Evolutionary conservation across 2,888 invertebrate species (phyloP).

Genomic region (Ethmia dodecea): DNA sequence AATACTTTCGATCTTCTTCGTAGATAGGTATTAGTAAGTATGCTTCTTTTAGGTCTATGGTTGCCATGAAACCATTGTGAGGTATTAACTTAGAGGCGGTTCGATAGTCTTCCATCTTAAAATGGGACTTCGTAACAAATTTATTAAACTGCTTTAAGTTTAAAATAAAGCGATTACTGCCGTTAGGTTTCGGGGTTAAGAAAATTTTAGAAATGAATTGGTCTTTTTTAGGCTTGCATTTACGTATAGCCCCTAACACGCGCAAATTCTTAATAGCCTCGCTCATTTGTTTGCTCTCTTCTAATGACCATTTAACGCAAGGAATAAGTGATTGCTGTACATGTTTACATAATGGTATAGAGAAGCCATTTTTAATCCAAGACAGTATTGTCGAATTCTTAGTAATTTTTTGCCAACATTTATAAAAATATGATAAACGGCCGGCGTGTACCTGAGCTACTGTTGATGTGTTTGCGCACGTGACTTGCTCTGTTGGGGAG

Average conservation of each 20-base stretch:
- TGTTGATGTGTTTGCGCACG: conserved; percentile 1
- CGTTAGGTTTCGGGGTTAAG: conserved; percentile 15
- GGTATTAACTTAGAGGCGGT: conserved; percentile 12
- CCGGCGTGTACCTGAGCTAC: conserved; percentile 15
- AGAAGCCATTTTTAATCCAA: conserved; percentile 12
- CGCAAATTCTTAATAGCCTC: conserved; percentile 8
- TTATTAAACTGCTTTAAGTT: conserved; percentile 18
- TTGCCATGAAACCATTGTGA: conserved; percentile 4
- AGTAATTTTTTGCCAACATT: conserved; percentile 6
- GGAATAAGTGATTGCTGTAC: conserved; percentile 2
- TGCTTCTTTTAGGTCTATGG: neutral
- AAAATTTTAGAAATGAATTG: conserved; percentile 16
- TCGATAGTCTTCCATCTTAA: conserved; percentile 20
- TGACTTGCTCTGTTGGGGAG: neutral
- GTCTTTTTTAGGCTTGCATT: conserved; percentile 1
- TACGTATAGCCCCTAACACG: conserved; percentile 6
- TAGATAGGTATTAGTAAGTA: conserved; percentile 3
- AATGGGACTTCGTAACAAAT: conserved; percentile 15
- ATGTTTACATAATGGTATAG: conserved; percentile 7
- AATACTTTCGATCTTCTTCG: neutral
- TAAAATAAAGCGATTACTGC: conserved; percentile 15
- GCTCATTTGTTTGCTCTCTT: conserved; percentile 4
- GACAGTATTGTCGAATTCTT: conserved; percentile 4
- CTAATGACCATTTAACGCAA: neutral
- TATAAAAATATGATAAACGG: conserved; percentile 5